These are phyloP conservation scores for Halcyon senegalensis DNA, from an alignment of 2,113 vertebrate species.

Conservation along the genomic window DNA sequence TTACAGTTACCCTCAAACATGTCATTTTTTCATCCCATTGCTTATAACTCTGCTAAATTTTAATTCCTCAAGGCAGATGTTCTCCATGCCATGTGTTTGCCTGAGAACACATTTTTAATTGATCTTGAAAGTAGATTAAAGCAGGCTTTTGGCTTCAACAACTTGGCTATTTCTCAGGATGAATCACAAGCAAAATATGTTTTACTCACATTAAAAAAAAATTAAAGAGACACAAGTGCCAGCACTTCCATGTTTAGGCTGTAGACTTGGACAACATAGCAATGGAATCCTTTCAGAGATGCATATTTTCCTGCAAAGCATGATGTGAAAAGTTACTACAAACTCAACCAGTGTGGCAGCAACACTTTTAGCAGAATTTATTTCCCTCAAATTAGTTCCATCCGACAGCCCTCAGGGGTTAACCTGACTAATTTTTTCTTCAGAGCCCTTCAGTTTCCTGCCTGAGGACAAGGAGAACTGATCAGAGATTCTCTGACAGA, in stretches of 20 bases:
- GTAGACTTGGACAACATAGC: neutral
- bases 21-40: neutral
- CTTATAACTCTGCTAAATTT: neutral
- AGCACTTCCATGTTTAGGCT: neutral
- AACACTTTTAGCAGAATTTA: neutral
- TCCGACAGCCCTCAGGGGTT: neutral
- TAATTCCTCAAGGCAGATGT: neutral
- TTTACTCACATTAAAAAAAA: constrained; percentile 1
- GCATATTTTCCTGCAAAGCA: neutral
- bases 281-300: neutral
- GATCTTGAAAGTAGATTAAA: constrained; percentile 48
- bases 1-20: neutral
- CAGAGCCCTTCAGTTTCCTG: neutral
- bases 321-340: neutral
- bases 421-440: neutral
- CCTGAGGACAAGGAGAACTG: neutral
- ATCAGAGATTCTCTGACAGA: neutral
- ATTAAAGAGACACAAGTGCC: neutral
- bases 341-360: neutral
- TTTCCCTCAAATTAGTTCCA: neutral
- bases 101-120: constrained; percentile 44
- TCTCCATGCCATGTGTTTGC: constrained; percentile 20
- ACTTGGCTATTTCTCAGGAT: constrained; percentile 35
- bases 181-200: constrained; percentile 42
- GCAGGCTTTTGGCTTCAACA: constrained; percentile 19